A percentile compares a stretch with the other conserved stretches of the same genome.
phyloP scores from a whole-genome alignment of 2,797 vertebrate species.

The Myotis findleyi region DNA sequence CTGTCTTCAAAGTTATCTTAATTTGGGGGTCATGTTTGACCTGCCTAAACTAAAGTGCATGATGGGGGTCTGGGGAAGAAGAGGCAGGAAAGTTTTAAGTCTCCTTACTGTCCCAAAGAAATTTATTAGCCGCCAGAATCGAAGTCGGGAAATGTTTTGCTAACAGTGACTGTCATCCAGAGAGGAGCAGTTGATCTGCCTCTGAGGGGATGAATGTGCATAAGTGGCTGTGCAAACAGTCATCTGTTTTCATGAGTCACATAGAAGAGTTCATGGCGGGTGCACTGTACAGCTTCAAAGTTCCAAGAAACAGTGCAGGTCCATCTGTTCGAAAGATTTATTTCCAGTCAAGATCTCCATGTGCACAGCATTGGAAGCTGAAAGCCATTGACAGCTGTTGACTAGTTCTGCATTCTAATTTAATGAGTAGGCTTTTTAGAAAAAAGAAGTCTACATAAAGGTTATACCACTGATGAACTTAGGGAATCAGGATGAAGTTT shows the following conservation, averaged over 20 bases:
- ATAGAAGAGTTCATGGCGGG: constrained; percentile 49
- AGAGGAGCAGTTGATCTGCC: neutral
- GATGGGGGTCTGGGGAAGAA: neutral
- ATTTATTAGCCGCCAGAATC: neutral
- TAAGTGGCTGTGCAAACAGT: constrained; percentile 22
- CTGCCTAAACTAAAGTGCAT: neutral
- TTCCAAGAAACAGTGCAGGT: constrained; percentile 67
- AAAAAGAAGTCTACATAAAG: neutral
- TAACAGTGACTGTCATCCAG: constrained; percentile 30
- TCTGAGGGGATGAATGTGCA: neutral
- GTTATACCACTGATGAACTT: neutral
- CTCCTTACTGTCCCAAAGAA: neutral
- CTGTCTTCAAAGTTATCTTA: neutral
- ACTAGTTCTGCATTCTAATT: constrained; percentile 66
- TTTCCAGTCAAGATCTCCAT: constrained; percentile 65
- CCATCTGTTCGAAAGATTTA: constrained; percentile 79
- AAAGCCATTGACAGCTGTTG: constrained; percentile 71
- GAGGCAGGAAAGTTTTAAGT: neutral
- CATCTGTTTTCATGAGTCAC: constrained; percentile 60
- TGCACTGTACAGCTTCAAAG: constrained; percentile 49
- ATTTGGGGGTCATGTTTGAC: neutral
- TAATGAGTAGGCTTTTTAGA: neutral
- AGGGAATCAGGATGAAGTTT: neutral
- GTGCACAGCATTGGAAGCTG: constrained; percentile 29
- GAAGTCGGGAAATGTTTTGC: neutral